These are phyloP conservation scores for Embidobia sp. DNA, from an alignment of 2,888 invertebrate species.

Conservation along the genomic window DNA sequence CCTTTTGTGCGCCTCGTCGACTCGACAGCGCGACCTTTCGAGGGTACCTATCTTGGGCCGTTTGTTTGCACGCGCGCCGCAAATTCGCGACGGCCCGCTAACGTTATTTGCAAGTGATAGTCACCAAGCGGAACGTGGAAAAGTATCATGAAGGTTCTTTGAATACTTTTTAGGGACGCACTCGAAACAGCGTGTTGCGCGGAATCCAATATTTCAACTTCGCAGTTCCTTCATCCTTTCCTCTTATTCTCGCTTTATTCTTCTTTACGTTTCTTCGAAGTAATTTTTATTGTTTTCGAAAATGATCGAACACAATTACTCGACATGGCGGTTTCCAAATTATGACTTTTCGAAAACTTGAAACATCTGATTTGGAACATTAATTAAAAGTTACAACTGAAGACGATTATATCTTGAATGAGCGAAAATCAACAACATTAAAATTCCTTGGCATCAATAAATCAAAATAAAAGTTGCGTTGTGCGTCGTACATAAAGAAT, in stretches of 20 bases:
- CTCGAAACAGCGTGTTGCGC: slow-evolving; percentile 26
- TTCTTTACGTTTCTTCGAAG: not conserved
- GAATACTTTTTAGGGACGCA: slow-evolving; percentile 31
- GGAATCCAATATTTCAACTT: slow-evolving; percentile 16
- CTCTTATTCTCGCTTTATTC: too few species aligned
- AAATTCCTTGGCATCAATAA: too few species aligned
- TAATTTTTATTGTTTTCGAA: not conserved
- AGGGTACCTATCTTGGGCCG: slow-evolving; percentile 42
- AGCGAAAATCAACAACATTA: too few species aligned
- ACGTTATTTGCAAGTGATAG: slow-evolving; percentile 57
- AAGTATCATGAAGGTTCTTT: slow-evolving; percentile 58
- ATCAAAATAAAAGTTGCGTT: too few species aligned
- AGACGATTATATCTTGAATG: too few species aligned
- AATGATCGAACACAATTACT: too few species aligned
- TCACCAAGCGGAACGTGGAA: slow-evolving; percentile 51
- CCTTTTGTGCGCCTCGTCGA: slow-evolving; percentile 56
- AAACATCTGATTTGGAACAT: too few species aligned
- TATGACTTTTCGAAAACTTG: too few species aligned
- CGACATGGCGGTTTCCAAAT: too few species aligned
- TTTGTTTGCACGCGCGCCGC: slow-evolving; percentile 44
- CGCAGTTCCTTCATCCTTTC: slow-evolving; percentile 15
- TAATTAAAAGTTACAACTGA: too few species aligned
- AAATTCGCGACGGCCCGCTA: slow-evolving; percentile 45
- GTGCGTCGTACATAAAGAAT: not conserved
- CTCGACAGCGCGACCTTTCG: slow-evolving; percentile 44